phyloP scores from a whole-genome alignment of 1,140 invertebrate genomes.

The Eulimnadia texana region DNA sequence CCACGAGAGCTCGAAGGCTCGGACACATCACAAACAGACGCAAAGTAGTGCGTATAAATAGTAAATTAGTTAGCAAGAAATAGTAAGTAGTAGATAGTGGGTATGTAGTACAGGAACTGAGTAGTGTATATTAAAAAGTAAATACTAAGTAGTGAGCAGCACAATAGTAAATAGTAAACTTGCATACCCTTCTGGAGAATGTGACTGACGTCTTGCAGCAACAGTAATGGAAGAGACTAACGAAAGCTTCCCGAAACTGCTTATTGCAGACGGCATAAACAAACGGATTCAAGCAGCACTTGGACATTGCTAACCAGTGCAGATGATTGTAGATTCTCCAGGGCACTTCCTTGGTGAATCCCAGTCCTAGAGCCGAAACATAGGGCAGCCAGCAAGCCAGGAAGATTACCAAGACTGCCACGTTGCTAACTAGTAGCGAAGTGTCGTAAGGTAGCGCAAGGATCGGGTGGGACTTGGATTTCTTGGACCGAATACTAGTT shows the following conservation, averaged over 20 bases:
- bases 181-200: conserved; percentile 32
- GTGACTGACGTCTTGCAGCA: conserved; percentile 65
- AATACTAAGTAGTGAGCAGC: too few species aligned
- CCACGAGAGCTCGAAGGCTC: too few species aligned
- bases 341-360: conserved; percentile 23
- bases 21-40: too few species aligned
- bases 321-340: conserved; percentile 21
- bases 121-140: too few species aligned
- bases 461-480: background rate
- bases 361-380: background rate
- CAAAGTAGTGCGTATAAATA: too few species aligned
- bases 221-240: conserved; percentile 64
- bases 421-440: background rate
- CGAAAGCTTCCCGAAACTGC: conserved; percentile 56
- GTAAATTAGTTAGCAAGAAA: too few species aligned
- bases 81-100: too few species aligned
- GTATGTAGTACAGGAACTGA: too few species aligned
- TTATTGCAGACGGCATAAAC: conserved; percentile 48
- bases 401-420: background rate
- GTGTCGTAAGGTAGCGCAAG: background rate
- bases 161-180: background rate
- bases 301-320: conserved; percentile 49
- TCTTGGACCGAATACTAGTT: background rate
- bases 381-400: background rate
- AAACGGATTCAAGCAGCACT: conserved; percentile 49